Evolutionary conservation across 2,888 invertebrate genomes (phyloP), one percentile per base, ranked within the genome.

Genomic region (Cheilosia vulpina): DNA sequence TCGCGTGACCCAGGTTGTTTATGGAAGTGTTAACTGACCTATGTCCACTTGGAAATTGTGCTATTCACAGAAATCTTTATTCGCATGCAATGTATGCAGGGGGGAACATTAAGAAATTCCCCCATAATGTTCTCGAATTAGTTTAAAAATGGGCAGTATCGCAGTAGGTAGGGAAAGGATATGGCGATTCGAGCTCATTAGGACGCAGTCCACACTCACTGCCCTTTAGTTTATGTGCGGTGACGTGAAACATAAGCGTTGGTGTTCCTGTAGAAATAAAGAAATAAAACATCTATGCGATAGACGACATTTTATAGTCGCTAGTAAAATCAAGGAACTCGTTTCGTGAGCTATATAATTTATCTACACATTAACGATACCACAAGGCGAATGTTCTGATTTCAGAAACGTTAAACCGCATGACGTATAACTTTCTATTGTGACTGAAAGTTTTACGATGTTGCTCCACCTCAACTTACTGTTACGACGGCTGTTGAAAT

Each of bases 21-120:
- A 52, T 71, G 24, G 15, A 73, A 75, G 83, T 84, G 83, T 79
- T 75, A 75, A 79, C 73, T 79, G 83, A 79, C 65, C 58, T 75
- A 53, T 24, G 69, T 60, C 58, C 52, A 79, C 53, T 75, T 53
- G 41, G 47, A 55, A 58, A 47, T 65, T 65, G 52, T 34, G 9
- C 53, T 47, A 43, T 65, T 68, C 34, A 53, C 27, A 24, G 43
- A 24, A 11, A 24, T 19, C 17, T 68, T 24, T 60, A 43, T 57
- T 58, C 19, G 60, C 84, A 84, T 69, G 80, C 84, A 84, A 83
- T 58, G 55, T 43, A 63, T 50, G 2, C 13, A 11, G 27, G 19
- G 21, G 31, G 27, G 45, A 41, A 13, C 47, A 53, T 31, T 19
- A 71, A 21, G 21, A 47, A 41, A 72, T 27, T 11, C 9, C 27